Evolutionary conservation across 2,113 vertebrate genomes (phyloP).

Genomic region (Myotis lucifugus): DNA sequence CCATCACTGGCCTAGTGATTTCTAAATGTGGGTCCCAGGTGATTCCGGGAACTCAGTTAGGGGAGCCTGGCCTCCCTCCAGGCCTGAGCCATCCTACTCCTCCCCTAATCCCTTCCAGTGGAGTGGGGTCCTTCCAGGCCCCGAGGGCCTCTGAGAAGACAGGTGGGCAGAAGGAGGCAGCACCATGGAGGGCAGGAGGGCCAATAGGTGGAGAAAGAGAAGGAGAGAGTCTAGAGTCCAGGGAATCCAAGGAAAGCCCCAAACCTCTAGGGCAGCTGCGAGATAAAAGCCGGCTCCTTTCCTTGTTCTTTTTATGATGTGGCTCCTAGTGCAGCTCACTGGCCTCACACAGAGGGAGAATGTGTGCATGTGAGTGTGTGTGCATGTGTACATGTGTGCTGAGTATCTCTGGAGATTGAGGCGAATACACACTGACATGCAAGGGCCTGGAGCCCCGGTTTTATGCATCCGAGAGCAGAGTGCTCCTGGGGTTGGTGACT

Average conservation of each 20-base stretch:
- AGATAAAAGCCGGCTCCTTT: not conserved
- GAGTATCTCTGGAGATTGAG: not conserved
- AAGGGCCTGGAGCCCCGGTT: not conserved
- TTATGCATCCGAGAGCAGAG: not conserved
- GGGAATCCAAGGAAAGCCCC: not conserved
- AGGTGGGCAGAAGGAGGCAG: not conserved
- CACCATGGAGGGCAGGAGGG: not conserved
- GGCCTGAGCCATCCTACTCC: not conserved
- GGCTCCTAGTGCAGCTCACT: not conserved
- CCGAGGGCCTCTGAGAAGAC: not conserved
- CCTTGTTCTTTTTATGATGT: not conserved
- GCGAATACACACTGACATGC: not conserved
- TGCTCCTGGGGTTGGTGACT: not conserved
- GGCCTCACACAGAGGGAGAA: not conserved
- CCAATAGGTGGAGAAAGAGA: not conserved
- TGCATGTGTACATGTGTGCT: not conserved
- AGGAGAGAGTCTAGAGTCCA: not conserved
- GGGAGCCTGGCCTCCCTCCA: not conserved
- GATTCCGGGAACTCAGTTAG: not conserved
- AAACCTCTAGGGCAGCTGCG: rapidly evolving
- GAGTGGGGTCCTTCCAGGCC: not conserved
- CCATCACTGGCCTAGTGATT: too few species aligned
- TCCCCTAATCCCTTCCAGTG: not conserved
- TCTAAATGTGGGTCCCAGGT: not conserved
- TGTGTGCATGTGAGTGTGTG: too few species aligned